A percentile compares a stretch with the other conserved stretches of the same genome.
These are phyloP conservation scores for Pseudococcus viburni DNA, from an alignment of 2,888 invertebrate species.

Conservation along the genomic window DNA sequence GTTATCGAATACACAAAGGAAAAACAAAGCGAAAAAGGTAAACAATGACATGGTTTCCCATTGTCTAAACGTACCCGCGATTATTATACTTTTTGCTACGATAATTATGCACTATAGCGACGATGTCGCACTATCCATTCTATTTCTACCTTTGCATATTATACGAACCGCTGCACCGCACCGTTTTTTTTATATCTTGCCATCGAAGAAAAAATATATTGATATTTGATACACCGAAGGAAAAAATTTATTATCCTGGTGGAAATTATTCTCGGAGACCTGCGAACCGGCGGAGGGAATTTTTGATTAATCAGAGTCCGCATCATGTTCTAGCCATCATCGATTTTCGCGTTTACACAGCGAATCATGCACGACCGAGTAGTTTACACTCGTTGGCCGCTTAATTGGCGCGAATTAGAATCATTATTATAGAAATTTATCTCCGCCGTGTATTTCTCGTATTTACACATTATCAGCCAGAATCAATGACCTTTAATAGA, in stretches of 20 bases:
- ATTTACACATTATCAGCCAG: neutral
- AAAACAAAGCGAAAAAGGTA: slow-evolving; percentile 48
- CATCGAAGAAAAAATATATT: slow-evolving; percentile 14
- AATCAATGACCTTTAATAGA: slow-evolving; percentile 3
- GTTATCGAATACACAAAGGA: slow-evolving; percentile 51
- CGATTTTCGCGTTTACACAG: slow-evolving; percentile 7
- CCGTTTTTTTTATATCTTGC: neutral
- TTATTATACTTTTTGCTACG: slow-evolving; percentile 30
- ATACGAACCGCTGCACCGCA: neutral
- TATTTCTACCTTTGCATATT: neutral
- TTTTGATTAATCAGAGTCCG: slow-evolving; percentile 22
- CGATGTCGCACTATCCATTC: neutral
- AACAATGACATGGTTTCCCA: slow-evolving; percentile 48
- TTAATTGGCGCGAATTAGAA: slow-evolving; percentile 35
- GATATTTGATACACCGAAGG: neutral
- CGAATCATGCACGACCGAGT: slow-evolving; percentile 31
- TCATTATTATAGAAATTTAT: slow-evolving; percentile 19
- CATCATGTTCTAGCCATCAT: slow-evolving; percentile 1
- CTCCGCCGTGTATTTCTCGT: neutral
- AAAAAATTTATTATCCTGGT: slow-evolving; percentile 10
- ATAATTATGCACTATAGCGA: slow-evolving; percentile 30
- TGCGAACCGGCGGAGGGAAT: neutral
- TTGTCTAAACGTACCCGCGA: slow-evolving; percentile 38
- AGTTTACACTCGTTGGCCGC: slow-evolving; percentile 22
- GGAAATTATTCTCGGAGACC: neutral